Evolutionary conservation across 92 coral and sea anemone genomes (phyloP).

Genomic region (Zoanthus sociatus): DNA sequence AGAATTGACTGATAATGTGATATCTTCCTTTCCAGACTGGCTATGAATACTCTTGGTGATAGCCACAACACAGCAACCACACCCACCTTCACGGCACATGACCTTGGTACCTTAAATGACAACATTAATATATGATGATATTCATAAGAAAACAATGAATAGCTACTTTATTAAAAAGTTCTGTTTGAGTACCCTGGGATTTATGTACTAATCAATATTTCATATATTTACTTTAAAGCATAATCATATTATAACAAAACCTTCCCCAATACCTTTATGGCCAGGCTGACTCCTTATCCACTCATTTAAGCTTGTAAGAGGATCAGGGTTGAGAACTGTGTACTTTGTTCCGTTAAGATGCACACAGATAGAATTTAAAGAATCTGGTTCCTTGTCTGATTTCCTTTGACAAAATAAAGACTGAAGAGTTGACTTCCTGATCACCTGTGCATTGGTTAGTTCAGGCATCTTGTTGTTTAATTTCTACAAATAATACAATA

Average conservation of each 20-base stretch:
- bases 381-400: slow-evolving; percentile 9
- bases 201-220: too few relatives aligned
- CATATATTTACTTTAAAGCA: too few relatives aligned
- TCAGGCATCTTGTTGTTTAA: not conserved
- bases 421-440: not conserved
- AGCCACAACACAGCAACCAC: slow-evolving; percentile 84
- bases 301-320: slow-evolving; percentile 71
- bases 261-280: slow-evolving; percentile 58
- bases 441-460: not conserved
- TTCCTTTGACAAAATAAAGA: not conserved
- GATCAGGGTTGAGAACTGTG: slow-evolving; percentile 64
- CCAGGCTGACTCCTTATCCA: slow-evolving; percentile 82
- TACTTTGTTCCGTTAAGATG: slow-evolving; percentile 68
- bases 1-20: slow-evolving; percentile 74
- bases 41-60: slow-evolving; percentile 61
- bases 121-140: too few relatives aligned
- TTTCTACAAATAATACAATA: too few relatives aligned
- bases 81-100: slow-evolving; percentile 81
- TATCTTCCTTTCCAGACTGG: slow-evolving; percentile 23
- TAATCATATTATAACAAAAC: too few relatives aligned
- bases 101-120: slow-evolving; percentile 72
- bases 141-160: too few relatives aligned
- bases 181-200: too few relatives aligned
- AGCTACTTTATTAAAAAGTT: too few relatives aligned
- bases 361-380: slow-evolving; percentile 4